These are phyloP conservation scores for Tiliqua scincoides DNA, from an alignment of 2,113 vertebrate species.

Conservation along the genomic window DNA sequence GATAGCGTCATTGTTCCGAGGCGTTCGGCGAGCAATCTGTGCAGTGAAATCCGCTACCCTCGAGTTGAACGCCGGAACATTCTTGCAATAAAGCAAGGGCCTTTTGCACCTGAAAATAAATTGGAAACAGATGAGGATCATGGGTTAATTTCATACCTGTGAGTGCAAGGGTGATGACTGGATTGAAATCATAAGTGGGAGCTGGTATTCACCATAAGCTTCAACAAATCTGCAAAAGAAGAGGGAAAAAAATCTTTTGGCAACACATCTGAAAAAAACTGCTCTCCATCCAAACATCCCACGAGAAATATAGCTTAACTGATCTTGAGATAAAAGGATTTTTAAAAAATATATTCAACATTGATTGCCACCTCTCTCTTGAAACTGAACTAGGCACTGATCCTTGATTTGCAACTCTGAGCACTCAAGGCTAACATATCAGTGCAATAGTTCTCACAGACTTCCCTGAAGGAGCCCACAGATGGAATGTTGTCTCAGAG, in stretches of 20 bases:
- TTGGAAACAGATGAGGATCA: slow-evolving; percentile 13
- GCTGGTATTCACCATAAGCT: neutral
- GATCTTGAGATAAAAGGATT: slow-evolving; percentile 11
- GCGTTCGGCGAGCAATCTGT: slow-evolving; percentile 37
- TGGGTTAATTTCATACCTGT: slow-evolving; percentile 7
- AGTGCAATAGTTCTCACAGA: neutral
- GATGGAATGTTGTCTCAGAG: neutral
- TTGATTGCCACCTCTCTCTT: slow-evolving; percentile 21
- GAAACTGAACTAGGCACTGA: neutral
- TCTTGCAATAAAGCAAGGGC: neutral
- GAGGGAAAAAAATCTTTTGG: neutral
- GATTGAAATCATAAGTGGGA: slow-evolving; percentile 12
- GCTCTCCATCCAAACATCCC: neutral
- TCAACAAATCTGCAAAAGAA: neutral
- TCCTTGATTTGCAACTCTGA: neutral
- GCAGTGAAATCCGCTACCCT: slow-evolving; percentile 28
- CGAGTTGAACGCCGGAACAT: slow-evolving; percentile 49
- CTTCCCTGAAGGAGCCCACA: too few species aligned
- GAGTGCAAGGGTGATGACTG: slow-evolving; percentile 10
- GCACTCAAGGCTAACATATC: neutral
- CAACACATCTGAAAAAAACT: slow-evolving; percentile 19
- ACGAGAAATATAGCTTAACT: slow-evolving; percentile 10
- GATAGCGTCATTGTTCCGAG: slow-evolving; percentile 53
- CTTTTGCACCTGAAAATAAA: slow-evolving; percentile 39
- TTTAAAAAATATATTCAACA: slow-evolving; percentile 25